phyloP scores from a whole-genome alignment of 2,113 vertebrate species.

The Amblyornis subalaris region DNA sequence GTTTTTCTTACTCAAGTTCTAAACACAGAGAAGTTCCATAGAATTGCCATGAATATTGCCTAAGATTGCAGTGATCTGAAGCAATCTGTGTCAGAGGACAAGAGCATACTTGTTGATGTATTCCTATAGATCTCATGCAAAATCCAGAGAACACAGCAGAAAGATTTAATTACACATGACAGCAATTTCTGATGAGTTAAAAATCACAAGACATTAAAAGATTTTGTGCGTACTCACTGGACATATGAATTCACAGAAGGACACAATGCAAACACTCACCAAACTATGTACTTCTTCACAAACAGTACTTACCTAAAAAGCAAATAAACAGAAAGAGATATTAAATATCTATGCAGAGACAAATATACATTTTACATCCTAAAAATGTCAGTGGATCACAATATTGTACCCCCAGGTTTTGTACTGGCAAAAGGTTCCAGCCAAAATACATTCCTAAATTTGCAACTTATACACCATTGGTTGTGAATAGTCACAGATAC shows the following conservation, averaged over 20 bases:
- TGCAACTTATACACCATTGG: background rate
- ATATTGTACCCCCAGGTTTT: background rate
- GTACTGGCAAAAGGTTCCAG: background rate
- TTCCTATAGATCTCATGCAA: background rate
- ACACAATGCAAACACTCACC: conserved; percentile 49
- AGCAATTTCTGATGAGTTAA: background rate
- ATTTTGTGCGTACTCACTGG: background rate
- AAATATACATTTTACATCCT: background rate
- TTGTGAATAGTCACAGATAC: background rate
- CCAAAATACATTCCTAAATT: background rate
- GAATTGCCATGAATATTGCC: background rate
- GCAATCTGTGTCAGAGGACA: background rate
- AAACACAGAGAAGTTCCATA: background rate
- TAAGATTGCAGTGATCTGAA: background rate
- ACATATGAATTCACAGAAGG: background rate
- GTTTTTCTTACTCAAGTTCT: background rate
- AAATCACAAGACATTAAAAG: background rate
- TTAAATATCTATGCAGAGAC: background rate
- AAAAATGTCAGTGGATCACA: background rate
- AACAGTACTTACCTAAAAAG: conserved; percentile 70
- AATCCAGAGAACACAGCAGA: background rate
- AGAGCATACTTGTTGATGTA: background rate
- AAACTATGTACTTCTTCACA: conserved; percentile 41
- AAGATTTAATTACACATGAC: background rate
- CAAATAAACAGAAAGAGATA: conserved; percentile 28